A percentile compares a stretch with the other conserved stretches of the same genome.
Evolutionary conservation across 1,140 invertebrate species (phyloP).

Genomic region (Parasteatoda tepidariorum): DNA sequence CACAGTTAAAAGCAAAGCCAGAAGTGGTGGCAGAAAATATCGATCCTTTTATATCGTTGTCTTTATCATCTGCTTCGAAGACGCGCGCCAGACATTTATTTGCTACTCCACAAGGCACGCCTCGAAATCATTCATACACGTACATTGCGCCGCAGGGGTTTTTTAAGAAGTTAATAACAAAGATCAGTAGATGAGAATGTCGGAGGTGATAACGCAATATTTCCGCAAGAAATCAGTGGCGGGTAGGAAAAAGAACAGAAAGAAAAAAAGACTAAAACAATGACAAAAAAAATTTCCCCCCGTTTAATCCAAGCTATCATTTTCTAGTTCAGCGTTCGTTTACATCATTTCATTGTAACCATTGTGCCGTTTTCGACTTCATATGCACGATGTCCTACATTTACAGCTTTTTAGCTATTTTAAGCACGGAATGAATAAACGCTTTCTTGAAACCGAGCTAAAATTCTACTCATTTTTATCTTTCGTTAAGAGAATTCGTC

Average conservation of each 20-base stretch:
- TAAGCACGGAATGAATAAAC: constrained; percentile 13
- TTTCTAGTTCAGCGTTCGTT: constrained; percentile 15
- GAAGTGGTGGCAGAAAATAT: constrained; percentile 11
- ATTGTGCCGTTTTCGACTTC: neutral
- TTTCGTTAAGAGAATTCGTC: too few species aligned
- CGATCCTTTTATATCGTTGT: constrained; percentile 36
- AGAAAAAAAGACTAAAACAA: neutral
- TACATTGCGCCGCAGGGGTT: constrained; percentile 27
- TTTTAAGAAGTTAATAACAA: constrained; percentile 24
- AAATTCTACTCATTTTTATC: neutral
- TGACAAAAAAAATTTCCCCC: neutral
- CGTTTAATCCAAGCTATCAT: neutral
- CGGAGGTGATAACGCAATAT: constrained; percentile 9
- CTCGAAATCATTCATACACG: neutral
- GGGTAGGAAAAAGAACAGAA: neutral
- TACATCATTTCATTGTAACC: neutral
- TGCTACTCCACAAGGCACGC: constrained; percentile 8
- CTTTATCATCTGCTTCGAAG: neutral
- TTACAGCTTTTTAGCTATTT: constrained; percentile 16
- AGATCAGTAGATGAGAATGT: constrained; percentile 4
- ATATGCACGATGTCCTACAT: constrained; percentile 18
- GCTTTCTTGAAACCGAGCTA: too few species aligned
- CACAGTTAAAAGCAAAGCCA: constrained; percentile 23
- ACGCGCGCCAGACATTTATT: constrained; percentile 36
- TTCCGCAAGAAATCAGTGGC: neutral